phyloP scores from a whole-genome alignment of 2,113 vertebrate genomes.

The Phrynocephalus versicolor region DNA sequence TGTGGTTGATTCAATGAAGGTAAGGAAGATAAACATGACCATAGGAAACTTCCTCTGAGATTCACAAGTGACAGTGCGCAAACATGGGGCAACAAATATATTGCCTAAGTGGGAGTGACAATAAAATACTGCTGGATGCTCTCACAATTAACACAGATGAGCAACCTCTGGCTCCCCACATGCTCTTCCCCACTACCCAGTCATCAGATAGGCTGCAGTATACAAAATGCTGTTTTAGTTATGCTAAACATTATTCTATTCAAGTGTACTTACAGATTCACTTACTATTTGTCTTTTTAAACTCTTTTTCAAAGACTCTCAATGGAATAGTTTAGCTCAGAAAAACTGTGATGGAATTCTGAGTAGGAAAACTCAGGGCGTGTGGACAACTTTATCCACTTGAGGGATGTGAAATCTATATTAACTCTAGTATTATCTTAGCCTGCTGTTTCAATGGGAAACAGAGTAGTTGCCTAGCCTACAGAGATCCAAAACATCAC shows the following conservation, averaged over 20 bases:
- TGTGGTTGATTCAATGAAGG: background rate
- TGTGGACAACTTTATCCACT: background rate
- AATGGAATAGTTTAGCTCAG: too few species aligned
- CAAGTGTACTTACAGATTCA: background rate
- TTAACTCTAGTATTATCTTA: background rate
- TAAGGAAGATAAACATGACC: background rate
- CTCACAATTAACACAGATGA: background rate
- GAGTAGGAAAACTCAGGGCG: background rate
- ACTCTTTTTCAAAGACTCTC: too few species aligned
- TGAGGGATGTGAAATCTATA: background rate
- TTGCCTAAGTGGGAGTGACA: background rate
- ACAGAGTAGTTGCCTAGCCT: background rate
- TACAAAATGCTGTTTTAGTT: too few species aligned
- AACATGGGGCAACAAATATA: background rate
- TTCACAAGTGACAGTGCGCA: background rate
- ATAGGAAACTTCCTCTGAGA: background rate
- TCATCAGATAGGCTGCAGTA: too few species aligned
- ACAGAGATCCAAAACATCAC: background rate
- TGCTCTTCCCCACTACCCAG: too few species aligned
- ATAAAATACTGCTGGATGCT: background rate
- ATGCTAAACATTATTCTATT: background rate
- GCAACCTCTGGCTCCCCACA: too few species aligned
- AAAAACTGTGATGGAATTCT: too few species aligned
- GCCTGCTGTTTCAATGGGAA: background rate
- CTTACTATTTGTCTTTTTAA: too few species aligned